Evolutionary conservation across 2,113 vertebrate species (phyloP).

Genomic region (Labeo catla): DNA sequence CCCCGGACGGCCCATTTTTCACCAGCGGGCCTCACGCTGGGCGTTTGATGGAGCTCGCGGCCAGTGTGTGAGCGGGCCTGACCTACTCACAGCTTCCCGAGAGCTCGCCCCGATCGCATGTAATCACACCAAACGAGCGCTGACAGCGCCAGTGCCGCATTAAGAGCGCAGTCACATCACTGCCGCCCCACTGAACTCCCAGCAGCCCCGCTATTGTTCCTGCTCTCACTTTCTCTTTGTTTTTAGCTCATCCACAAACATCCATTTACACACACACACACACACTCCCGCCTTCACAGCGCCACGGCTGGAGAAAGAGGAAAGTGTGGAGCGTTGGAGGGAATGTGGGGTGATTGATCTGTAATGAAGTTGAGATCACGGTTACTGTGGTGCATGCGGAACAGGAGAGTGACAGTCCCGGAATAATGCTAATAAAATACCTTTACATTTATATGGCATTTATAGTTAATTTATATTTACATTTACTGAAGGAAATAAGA

Average conservation of each 20-base stretch:
- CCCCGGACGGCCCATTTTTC: constrained; percentile 55
- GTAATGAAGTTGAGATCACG: background rate
- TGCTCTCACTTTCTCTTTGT: background rate
- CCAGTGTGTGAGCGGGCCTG: constrained; percentile 84
- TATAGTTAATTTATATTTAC: too few relatives aligned
- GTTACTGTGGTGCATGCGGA: too few relatives aligned
- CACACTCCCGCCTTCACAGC: background rate
- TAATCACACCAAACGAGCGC: constrained; percentile 82
- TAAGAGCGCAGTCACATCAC: constrained; percentile 17
- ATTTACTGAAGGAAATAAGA: too few relatives aligned
- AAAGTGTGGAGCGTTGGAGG: background rate
- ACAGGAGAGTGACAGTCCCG: too few relatives aligned
- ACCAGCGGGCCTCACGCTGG: constrained; percentile 82
- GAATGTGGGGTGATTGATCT: too few relatives aligned
- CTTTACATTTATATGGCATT: too few relatives aligned
- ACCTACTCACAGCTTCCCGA: constrained; percentile 78
- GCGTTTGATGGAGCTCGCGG: constrained; percentile 88
- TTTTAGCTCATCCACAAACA: background rate
- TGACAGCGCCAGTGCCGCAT: constrained; percentile 76
- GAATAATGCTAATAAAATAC: too few relatives aligned
- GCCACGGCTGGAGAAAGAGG: background rate
- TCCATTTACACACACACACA: background rate
- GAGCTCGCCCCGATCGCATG: constrained; percentile 86
- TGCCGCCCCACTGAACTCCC: constrained; percentile 13
- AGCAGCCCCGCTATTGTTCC: background rate